Conservation (phyloP, 2,888 invertebrate species). For the Parapristionchus giblindavisi region DNA sequence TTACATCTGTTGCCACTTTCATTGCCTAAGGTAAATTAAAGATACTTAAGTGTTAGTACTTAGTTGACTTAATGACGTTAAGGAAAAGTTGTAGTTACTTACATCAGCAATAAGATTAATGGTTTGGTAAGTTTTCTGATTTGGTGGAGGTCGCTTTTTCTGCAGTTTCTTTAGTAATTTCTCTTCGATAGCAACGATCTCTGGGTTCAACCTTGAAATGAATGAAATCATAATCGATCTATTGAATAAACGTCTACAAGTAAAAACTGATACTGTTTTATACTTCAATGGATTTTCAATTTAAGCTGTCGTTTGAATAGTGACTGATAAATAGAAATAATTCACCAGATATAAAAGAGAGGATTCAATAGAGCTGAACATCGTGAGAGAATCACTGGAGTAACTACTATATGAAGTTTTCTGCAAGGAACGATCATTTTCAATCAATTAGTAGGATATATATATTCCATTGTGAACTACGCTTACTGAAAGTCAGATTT, state of each 20-base stretch:
- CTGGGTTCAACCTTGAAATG: slow-evolving; percentile 51
- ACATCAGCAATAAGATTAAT: slow-evolving; percentile 52
- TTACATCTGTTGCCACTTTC: not conserved
- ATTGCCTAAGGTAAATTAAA: no score
- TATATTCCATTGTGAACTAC: slow-evolving; percentile 25
- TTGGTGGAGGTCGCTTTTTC: slow-evolving; percentile 47
- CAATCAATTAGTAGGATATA: slow-evolving; percentile 47
- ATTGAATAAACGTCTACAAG: not conserved
- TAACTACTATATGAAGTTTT: slow-evolving; percentile 26
- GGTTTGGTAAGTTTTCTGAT: slow-evolving; percentile 53
- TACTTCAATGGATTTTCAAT: not conserved
- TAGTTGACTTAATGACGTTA: no score
- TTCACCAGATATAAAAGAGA: slow-evolving; percentile 54
- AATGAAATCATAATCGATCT: not conserved
- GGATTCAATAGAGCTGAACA: slow-evolving; percentile 54
- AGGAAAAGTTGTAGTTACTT: no score
- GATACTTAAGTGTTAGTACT: no score
- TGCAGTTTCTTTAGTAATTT: slow-evolving; percentile 48
- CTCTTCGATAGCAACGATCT: slow-evolving; percentile 53
- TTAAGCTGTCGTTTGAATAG: not conserved
- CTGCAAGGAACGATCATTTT: not conserved
- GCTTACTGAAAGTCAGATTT: slow-evolving; percentile 49
- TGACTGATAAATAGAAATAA: not conserved
- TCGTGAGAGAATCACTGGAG: slow-evolving; percentile 47
- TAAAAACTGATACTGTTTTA: not conserved